phyloP scores from a whole-genome alignment of 2,113 vertebrate species.

The Uria aalge region DNA sequence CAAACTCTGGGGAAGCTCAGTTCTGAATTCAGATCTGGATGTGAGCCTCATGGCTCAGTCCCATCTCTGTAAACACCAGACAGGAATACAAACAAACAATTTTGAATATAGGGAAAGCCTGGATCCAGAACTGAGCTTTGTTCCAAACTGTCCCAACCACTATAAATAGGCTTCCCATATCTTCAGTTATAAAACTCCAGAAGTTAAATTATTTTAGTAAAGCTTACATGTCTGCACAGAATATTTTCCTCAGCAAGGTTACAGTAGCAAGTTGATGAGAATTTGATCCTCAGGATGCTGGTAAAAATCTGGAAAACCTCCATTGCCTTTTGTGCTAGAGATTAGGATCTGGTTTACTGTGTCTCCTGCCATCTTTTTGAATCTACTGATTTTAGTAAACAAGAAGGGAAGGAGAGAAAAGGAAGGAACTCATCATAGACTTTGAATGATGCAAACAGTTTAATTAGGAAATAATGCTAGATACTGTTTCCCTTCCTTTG shows the following conservation, averaged over 20 bases:
- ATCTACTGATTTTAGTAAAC: conserved; percentile 44
- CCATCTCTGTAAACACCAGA: neutral
- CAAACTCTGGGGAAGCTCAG: neutral
- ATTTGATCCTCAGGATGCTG: neutral
- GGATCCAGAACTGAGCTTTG: neutral
- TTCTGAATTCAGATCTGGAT: neutral
- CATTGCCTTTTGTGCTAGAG: conserved; percentile 6
- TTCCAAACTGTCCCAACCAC: neutral
- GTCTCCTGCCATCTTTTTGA: conserved; percentile 4
- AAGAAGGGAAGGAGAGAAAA: conserved; percentile 47
- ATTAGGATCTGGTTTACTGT: conserved; percentile 8
- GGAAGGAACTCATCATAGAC: conserved; percentile 53
- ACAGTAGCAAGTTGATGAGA: neutral
- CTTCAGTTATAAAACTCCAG: neutral
- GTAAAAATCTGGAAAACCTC: conserved; percentile 8
- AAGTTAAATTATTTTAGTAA: neutral
- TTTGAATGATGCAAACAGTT: conserved; percentile 54
- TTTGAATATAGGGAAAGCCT: neutral
- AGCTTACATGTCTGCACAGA: neutral
- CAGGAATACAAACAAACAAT: neutral
- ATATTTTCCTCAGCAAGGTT: neutral
- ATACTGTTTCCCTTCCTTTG: conserved; percentile 54
- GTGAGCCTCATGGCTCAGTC: neutral
- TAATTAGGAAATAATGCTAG: conserved; percentile 67
- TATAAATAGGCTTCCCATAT: neutral